Evolutionary conservation across 1,140 invertebrate genomes (phyloP).

Genomic region (Trichonephila clavata): DNA sequence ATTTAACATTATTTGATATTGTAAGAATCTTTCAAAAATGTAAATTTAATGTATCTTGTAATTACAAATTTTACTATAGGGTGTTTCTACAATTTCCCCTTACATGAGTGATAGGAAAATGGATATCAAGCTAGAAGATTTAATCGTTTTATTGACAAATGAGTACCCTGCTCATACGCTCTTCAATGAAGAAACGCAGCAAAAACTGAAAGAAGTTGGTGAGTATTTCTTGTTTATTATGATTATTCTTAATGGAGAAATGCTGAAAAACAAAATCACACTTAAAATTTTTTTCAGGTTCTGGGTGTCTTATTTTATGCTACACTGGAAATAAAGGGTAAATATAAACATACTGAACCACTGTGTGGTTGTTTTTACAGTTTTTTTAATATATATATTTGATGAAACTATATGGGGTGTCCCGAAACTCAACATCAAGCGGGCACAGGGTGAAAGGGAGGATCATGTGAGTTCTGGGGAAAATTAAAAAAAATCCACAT

Average conservation of each 20-base stretch:
- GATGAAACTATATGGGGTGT: no score
- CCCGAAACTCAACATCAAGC: no score
- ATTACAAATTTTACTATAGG: constrained; percentile 36
- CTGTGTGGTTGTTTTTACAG: no score
- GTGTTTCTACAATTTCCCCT: constrained; percentile 78
- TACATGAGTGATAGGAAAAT: constrained; percentile 83
- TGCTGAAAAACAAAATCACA: not conserved
- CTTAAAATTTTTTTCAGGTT: constrained; percentile 81
- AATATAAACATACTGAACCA: constrained; percentile 73
- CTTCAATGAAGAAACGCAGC: constrained; percentile 83
- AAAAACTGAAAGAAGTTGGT: constrained; percentile 79
- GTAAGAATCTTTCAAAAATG: no score
- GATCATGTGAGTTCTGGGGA: no score
- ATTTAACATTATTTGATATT: not conserved
- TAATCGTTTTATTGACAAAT: constrained; percentile 88
- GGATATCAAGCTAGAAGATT: constrained; percentile 87
- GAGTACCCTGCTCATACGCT: constrained; percentile 85
- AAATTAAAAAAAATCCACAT: no score
- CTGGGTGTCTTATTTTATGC: constrained; percentile 89
- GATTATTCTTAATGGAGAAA: not conserved
- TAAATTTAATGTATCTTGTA: not conserved
- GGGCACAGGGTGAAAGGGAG: no score
- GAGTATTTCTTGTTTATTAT: not conserved
- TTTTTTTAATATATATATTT: no score
- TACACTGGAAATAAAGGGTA: constrained; percentile 82